phyloP scores from a whole-genome alignment of 2,797 vertebrate species.

The Prunella strophiata region DNA sequence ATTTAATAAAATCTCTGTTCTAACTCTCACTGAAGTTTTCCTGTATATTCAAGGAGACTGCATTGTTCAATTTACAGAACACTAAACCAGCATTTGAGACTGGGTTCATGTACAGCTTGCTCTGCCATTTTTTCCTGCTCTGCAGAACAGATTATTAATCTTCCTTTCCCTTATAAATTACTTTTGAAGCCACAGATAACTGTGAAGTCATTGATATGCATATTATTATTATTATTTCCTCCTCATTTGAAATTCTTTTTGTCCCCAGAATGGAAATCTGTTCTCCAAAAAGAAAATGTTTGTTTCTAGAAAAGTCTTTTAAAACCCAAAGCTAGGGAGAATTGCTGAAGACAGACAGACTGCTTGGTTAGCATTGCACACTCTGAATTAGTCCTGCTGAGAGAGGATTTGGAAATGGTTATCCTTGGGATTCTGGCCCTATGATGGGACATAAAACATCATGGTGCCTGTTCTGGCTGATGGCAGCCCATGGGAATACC shows the following conservation, averaged over 20 bases:
- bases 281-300: background rate
- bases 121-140: background rate
- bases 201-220: background rate
- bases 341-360: background rate
- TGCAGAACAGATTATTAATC: background rate
- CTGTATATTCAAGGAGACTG: background rate
- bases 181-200: background rate
- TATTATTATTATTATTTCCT: background rate
- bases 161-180: background rate
- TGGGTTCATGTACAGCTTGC: background rate
- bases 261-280: background rate
- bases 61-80: background rate
- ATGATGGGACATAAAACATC: background rate
- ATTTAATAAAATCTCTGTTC: background rate
- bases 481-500: background rate
- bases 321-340: background rate
- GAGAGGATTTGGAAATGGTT: background rate
- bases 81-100: background rate
- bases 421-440: background rate
- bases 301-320: background rate
- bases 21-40: background rate
- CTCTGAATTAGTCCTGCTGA: background rate
- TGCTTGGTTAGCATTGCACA: background rate
- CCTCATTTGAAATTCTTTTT: background rate
- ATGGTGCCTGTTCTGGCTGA: background rate